Base-by-base conservation (phyloP, 2,888 invertebrate genomes). In the Drosophila nr. perissopoda region DNA sequence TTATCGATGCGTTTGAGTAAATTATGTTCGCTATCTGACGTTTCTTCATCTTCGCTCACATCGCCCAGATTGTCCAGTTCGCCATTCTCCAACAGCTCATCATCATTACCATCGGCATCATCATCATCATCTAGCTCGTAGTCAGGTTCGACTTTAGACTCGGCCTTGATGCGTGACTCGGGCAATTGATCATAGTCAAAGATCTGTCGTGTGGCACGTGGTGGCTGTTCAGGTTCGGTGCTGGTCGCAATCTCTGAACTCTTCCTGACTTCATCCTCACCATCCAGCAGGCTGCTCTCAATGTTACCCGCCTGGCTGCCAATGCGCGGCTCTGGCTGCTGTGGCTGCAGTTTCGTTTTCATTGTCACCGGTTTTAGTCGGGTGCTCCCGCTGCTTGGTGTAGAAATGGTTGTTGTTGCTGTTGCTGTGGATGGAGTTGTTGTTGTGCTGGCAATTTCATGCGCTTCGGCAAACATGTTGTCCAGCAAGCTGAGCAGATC, bases 151-250 rank as follows among this genome's bases (percentile, higher is more conserved):
- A 62, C 57, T 63, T 42, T 70, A 71, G 52, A 58, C 61, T 60
- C 70, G 53, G 16, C 79, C 53, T 86, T 87, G 38, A 89, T 72
- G 36, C 91, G 85, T 38, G 92, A 87, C 71, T 93, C 92, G 25
- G 93, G 92, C 68, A 92, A 82, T 81, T 93, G 91, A 80, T 93
- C 92, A 80, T 93, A 93, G 83, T 93, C 93, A 73, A 91, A 93
- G 59, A 93, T 85, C 71, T 93, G 93, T 45, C 93, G 87, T 25
- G 91, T 90, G 70, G 90, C 91, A 38, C 90, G 91, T 25, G 89
- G 90, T 49, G 91, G 83, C 49, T 81, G 78, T 58, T 88, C 90
- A 31, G 91, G 73, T 57, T 90, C 91, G 29, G 91, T 88, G 69
- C 80, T 84, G 64, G 78, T 85, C 16, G 64, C 76, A 67, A 82